phyloP scores from a whole-genome alignment of 2,113 vertebrate species.

The Glareola pratincola region DNA sequence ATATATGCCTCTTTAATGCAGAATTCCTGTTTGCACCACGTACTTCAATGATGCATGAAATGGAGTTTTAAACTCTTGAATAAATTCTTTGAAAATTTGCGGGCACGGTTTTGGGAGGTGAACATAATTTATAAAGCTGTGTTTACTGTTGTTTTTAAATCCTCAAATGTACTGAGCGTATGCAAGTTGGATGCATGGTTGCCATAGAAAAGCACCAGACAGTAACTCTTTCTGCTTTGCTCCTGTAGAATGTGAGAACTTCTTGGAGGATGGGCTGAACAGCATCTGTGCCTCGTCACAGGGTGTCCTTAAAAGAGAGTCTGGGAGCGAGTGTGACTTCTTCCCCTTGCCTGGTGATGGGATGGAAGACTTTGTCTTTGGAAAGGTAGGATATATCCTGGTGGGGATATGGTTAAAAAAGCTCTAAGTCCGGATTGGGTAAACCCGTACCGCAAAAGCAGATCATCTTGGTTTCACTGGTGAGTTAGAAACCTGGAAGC shows the following conservation, averaged over 20 bases:
- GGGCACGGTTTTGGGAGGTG: not conserved
- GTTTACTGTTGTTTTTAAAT: not conserved
- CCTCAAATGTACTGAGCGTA: not conserved
- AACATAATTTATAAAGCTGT: not conserved
- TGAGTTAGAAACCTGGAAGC: not conserved
- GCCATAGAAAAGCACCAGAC: not conserved
- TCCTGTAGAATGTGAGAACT: slow-evolving; percentile 67
- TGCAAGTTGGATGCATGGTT: not conserved
- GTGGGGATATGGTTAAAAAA: not conserved
- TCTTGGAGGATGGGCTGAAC: slow-evolving; percentile 69
- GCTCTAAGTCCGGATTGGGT: not conserved
- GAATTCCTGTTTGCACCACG: not conserved
- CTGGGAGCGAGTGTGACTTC: slow-evolving; percentile 71
- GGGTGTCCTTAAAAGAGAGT: slow-evolving; percentile 53
- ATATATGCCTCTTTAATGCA: not conserved
- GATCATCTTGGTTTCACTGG: not conserved
- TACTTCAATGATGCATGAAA: not conserved
- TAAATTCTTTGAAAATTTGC: not conserved
- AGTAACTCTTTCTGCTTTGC: not conserved
- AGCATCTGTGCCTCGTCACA: slow-evolving; percentile 49
- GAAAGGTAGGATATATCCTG: slow-evolving; percentile 70
- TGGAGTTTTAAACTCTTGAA: not conserved
- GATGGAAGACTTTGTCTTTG: slow-evolving; percentile 73
- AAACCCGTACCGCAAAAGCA: not conserved
- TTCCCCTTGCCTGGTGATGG: slow-evolving; percentile 69